These are phyloP conservation scores for Sarcoramphus papa DNA, from an alignment of 2,797 vertebrate species.

Conservation along the genomic window DNA sequence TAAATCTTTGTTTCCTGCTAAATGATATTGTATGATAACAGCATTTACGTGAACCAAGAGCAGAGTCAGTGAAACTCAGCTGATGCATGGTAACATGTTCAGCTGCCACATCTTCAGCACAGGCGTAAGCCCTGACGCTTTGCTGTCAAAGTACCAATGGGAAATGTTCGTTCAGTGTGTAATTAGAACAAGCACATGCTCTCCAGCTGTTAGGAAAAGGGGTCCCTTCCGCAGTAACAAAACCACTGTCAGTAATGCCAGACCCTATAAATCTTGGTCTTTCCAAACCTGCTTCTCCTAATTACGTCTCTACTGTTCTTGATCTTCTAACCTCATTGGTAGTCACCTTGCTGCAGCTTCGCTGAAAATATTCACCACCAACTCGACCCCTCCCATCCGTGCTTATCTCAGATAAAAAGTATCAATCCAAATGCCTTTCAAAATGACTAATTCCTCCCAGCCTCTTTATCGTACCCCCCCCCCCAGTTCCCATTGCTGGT, in stretches of 20 bases:
- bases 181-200: accelerated
- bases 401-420: neutral
- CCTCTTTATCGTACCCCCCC: neutral
- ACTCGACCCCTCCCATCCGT: accelerated
- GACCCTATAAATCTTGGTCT: neutral
- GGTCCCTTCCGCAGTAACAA: neutral
- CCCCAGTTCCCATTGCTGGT: neutral
- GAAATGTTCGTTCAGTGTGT: neutral
- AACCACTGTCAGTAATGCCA: neutral
- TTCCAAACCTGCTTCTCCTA: neutral
- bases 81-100: neutral
- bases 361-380: neutral
- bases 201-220: neutral
- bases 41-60: neutral
- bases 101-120: neutral
- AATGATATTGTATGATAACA: neutral
- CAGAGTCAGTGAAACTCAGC: neutral
- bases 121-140: neutral
- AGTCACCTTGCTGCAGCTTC: neutral
- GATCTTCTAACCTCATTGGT: neutral
- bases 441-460: neutral
- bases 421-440: neutral
- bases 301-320: neutral
- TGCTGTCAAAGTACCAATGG: neutral
- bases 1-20: neutral